phyloP scores from a whole-genome alignment of 2,113 vertebrate species.

The Tragelaphus imberbis region DNA sequence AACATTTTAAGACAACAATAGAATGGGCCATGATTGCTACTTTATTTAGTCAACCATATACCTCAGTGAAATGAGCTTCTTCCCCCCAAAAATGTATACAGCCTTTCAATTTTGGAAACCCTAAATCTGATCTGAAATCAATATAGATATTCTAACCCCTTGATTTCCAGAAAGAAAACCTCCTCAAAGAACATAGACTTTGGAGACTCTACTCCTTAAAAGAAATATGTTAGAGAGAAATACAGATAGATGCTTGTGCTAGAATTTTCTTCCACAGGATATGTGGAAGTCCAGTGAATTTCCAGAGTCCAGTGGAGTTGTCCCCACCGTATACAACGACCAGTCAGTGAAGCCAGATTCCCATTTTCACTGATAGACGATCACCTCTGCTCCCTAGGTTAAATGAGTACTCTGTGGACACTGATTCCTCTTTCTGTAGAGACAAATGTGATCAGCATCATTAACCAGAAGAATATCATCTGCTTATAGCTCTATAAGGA shows the following conservation, averaged over 20 bases:
- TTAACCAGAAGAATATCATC: conserved; percentile 68
- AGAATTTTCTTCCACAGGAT: neutral
- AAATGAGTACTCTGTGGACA: conserved; percentile 73
- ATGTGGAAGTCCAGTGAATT: neutral
- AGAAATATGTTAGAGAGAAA: neutral
- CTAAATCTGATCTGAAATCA: neutral
- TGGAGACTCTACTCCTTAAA: neutral
- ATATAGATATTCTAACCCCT: neutral
- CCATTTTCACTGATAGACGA: conserved; percentile 67
- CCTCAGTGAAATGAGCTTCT: neutral
- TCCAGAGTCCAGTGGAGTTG: neutral
- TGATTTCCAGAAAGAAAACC: neutral
- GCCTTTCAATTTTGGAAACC: neutral
- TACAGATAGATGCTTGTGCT: neutral
- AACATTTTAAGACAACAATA: neutral
- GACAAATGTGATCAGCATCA: conserved; percentile 64
- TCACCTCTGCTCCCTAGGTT: conserved; percentile 65
- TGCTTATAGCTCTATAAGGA: conserved; percentile 53
- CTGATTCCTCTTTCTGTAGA: conserved; percentile 61
- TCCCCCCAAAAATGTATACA: neutral
- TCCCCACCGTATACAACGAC: neutral
- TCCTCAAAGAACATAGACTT: neutral
- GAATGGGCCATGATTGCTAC: neutral
- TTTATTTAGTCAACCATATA: neutral
- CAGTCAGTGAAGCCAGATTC: conserved; percentile 60